Evolutionary conservation across 2,797 vertebrate genomes (phyloP), one percentile per base, ranked within the genome.

Genomic region (Toxotes lorentzi): DNA sequence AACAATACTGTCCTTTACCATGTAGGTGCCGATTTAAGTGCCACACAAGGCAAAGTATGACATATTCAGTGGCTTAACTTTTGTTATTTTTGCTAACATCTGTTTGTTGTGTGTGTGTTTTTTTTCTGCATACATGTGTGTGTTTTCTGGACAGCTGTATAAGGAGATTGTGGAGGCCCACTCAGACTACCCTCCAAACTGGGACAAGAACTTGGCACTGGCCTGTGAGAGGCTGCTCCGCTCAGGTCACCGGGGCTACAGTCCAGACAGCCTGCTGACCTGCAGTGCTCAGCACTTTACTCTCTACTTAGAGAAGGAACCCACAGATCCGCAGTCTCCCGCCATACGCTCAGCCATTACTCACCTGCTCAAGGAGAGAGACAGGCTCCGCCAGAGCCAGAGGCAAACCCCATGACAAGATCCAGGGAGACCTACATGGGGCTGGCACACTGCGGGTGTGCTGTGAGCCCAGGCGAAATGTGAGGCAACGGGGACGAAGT

Each of bases 151-250:
- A 79, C 91, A 99, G 98, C 93, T 96, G 0, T 99, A 99, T 93
- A 97, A 95, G 92, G 96, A 97, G 84, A 96, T 98, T 74, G 96
- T 98, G 81, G 94, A 82, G 83, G 89, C 90, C 40, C 91, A 96
- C 85, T 91, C 95, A 62, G 81, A 94, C 81, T 97, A 98, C 91
- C 98, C 98, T 0, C 92, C 96, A 72, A 99, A 98, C 85, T 99
- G 98, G 98, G 97, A 99, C 95, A 99, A 98, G 91, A 99, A 99
- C 95, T 96, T 97, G 2, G 98, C 97, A 27, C 95, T 99, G 38
- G 96, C 97, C 61, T 98, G 98, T 0, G 98, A 99, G 94, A 94
- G 97, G 88, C 94, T 98, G 91, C 92, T 99, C 51, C 96, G 91
- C 78, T 95, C 95, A 0, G 93, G 62, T 38, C 91, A 87, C 23